These are phyloP conservation scores for Polypterus senegalus DNA, from an alignment of 2,113 vertebrate species.

Conservation along the genomic window DNA sequence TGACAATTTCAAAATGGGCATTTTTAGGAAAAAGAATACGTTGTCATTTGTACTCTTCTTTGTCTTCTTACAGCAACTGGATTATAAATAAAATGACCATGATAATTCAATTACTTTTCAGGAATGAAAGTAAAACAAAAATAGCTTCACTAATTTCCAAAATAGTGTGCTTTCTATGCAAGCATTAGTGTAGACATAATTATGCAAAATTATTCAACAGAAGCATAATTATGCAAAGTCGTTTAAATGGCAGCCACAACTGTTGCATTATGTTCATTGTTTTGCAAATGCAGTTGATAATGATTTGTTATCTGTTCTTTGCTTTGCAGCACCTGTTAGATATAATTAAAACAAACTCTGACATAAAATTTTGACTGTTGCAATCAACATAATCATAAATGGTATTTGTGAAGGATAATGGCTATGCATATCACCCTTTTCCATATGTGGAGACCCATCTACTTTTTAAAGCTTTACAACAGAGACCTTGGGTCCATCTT, in stretches of 20 bases:
- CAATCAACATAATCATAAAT: conserved; percentile 33
- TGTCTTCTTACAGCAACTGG: too few relatives aligned
- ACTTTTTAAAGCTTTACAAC: background rate
- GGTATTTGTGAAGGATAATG: conserved; percentile 18
- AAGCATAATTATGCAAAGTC: conserved; percentile 51
- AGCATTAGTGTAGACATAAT: conserved; percentile 45
- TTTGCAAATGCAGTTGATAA: conserved; percentile 46
- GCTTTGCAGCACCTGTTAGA: conserved; percentile 48
- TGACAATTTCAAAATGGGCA: too few relatives aligned
- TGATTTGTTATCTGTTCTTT: conserved; percentile 43
- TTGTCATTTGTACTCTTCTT: too few relatives aligned
- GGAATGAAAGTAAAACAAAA: conserved; percentile 27
- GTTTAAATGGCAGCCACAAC: conserved; percentile 45
- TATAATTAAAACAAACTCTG: conserved; percentile 50
- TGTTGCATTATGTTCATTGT: conserved; percentile 46
- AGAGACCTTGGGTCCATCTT: background rate
- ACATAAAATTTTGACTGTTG: conserved; percentile 36
- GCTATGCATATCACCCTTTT: conserved; percentile 14
- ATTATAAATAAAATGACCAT: too few relatives aligned
- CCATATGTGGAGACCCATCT: conserved; percentile 3
- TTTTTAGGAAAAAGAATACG: too few relatives aligned
- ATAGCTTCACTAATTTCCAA: conserved; percentile 19
- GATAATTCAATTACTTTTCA: too few relatives aligned
- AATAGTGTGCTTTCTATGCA: conserved; percentile 29
- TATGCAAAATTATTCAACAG: conserved; percentile 51